phyloP scores from a whole-genome alignment of 1,140 invertebrate genomes.

The Diorhabda carinulata region DNA sequence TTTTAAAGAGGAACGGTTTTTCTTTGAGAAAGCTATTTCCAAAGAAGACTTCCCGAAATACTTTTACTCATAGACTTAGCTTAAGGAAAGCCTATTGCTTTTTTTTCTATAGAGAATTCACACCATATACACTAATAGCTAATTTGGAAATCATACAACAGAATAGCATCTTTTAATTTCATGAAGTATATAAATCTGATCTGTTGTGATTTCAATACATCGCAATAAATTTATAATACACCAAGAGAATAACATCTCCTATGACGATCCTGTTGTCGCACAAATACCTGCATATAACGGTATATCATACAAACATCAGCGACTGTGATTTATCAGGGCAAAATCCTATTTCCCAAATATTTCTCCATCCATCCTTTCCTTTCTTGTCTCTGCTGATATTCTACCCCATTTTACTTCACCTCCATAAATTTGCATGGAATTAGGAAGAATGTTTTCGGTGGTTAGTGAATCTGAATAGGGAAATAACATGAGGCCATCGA shows the following conservation, averaged over 20 bases:
- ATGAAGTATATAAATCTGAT: background rate
- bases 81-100: too few species aligned
- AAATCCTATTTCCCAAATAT: background rate
- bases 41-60: too few species aligned
- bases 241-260: background rate
- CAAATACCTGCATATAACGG: background rate
- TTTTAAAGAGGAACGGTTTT: too few species aligned
- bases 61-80: too few species aligned
- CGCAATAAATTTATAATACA: background rate
- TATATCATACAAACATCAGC: background rate
- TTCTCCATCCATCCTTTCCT: background rate
- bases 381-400: constrained; percentile 2
- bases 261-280: background rate
- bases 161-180: too few species aligned
- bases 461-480: background rate
- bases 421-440: constrained; percentile 2
- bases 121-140: too few species aligned
- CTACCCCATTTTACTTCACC: background rate
- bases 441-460: background rate
- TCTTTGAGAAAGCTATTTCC: too few species aligned
- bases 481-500: background rate
- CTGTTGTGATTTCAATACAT: background rate
- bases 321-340: background rate
- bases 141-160: too few species aligned
- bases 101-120: too few species aligned